phyloP scores from a whole-genome alignment of 2,113 vertebrate species.

The Chunga burmeisteri region DNA sequence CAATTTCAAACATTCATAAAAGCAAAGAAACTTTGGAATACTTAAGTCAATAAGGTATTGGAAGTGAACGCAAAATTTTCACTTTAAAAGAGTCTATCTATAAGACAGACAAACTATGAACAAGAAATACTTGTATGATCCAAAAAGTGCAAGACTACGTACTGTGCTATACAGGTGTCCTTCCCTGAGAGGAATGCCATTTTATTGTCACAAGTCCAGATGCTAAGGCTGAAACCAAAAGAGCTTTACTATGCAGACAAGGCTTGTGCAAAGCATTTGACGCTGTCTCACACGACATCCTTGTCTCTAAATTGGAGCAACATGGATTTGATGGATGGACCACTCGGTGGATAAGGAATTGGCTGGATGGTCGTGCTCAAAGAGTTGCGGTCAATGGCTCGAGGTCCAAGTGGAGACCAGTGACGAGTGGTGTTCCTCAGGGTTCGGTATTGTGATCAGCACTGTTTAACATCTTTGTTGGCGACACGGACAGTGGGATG shows the following conservation, averaged over 20 bases:
- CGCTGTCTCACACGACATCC: too few species aligned
- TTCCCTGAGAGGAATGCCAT: background rate
- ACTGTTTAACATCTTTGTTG: too few species aligned
- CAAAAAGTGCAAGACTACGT: background rate
- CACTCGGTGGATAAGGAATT: too few species aligned
- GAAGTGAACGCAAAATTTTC: background rate
- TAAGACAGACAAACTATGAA: background rate
- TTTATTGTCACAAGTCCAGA: background rate
- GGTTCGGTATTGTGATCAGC: too few species aligned
- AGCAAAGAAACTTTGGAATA: background rate
- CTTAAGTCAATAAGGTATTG: background rate
- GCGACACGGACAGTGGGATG: too few species aligned
- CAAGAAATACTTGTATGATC: background rate
- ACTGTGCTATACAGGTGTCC: background rate
- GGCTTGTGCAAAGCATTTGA: too few species aligned
- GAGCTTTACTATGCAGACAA: background rate
- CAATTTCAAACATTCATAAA: background rate
- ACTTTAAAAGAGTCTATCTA: background rate
- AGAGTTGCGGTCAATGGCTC: too few species aligned
- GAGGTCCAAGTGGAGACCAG: too few species aligned
- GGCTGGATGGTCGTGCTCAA: too few species aligned
- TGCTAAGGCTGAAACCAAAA: background rate
- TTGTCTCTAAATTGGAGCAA: too few species aligned
- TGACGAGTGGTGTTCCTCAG: too few species aligned
- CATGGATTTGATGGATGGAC: too few species aligned